A percentile compares a stretch with the other conserved stretches of the same genome.
Evolutionary conservation across 2,797 vertebrate species (phyloP).

Genomic region (Dallia pectoralis): DNA sequence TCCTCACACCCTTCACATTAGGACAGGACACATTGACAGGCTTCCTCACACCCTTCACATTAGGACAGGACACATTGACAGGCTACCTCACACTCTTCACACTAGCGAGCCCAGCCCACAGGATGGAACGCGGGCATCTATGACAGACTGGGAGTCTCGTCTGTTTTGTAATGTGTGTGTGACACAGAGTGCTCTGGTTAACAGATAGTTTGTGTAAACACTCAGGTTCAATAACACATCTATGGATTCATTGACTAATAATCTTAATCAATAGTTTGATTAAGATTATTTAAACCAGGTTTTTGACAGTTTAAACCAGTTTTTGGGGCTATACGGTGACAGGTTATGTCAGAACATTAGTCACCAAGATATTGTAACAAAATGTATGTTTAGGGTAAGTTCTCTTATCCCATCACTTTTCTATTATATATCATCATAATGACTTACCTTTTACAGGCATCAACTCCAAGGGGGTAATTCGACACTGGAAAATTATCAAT

Average conservation of each 20-base stretch:
- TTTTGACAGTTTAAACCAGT: too few relatives aligned
- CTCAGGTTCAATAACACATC: too few relatives aligned
- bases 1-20: constrained; percentile 72
- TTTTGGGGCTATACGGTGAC: too few relatives aligned
- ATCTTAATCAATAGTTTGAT: too few relatives aligned
- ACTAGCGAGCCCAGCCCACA: constrained; percentile 49
- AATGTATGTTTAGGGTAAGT: too few relatives aligned
- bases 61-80: constrained; percentile 66
- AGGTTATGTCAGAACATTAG: too few relatives aligned
- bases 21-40: too few relatives aligned
- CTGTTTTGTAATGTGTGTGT: background rate
- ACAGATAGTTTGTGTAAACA: background rate
- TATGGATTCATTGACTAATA: background rate
- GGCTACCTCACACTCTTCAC: constrained; percentile 75
- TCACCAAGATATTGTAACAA: too few relatives aligned
- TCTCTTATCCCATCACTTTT: background rate
- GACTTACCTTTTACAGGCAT: constrained; percentile 57
- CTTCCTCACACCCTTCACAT: too few relatives aligned
- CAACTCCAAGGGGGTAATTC: constrained; percentile 40
- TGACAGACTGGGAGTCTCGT: background rate
- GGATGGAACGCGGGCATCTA: constrained; percentile 27
- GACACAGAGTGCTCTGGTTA: background rate
- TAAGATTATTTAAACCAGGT: too few relatives aligned
- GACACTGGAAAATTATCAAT: constrained; percentile 53
- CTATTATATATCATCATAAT: too few relatives aligned